A percentile compares a stretch with the other conserved stretches of the same genome.
These are phyloP conservation scores for Colinus virginianus DNA, from an alignment of 2,113 vertebrate species.

Conservation along the genomic window DNA sequence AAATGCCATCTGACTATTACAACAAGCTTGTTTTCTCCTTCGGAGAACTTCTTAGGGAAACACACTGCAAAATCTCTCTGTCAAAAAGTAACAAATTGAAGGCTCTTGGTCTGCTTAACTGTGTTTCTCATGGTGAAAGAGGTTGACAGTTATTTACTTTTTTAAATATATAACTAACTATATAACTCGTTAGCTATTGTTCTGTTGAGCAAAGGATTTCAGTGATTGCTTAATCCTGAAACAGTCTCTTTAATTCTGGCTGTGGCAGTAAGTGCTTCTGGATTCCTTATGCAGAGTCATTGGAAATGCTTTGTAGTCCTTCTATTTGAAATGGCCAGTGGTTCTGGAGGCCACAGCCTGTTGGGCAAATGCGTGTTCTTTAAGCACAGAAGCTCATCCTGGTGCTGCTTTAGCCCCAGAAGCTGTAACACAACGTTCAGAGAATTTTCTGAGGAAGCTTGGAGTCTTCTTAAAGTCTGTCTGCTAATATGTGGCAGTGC, in stretches of 20 bases:
- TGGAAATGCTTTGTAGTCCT: not conserved
- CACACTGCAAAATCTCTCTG: slow-evolving; percentile 3
- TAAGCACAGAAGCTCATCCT: not conserved
- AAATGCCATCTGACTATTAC: slow-evolving; percentile 20
- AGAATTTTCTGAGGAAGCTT: not conserved
- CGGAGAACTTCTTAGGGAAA: not conserved
- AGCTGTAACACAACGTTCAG: not conserved
- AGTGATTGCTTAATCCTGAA: not conserved
- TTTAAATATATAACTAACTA: not conserved
- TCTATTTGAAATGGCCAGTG: not conserved
- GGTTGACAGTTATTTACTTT: not conserved
- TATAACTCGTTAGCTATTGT: not conserved
- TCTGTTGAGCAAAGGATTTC: not conserved
- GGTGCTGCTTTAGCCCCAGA: not conserved
- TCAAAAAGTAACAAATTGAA: not conserved
- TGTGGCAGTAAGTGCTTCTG: not conserved
- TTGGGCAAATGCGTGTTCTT: not conserved
- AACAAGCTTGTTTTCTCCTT: slow-evolving; percentile 37
- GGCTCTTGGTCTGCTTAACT: not conserved
- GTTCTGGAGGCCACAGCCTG: not conserved
- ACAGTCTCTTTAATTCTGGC: not conserved
- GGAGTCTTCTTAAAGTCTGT: not conserved
- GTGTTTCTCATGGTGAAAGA: not conserved
- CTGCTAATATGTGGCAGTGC: not conserved
- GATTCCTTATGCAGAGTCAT: not conserved